phyloP scores from a whole-genome alignment of 1,140 invertebrate genomes.

The Bradynema listronoti region DNA sequence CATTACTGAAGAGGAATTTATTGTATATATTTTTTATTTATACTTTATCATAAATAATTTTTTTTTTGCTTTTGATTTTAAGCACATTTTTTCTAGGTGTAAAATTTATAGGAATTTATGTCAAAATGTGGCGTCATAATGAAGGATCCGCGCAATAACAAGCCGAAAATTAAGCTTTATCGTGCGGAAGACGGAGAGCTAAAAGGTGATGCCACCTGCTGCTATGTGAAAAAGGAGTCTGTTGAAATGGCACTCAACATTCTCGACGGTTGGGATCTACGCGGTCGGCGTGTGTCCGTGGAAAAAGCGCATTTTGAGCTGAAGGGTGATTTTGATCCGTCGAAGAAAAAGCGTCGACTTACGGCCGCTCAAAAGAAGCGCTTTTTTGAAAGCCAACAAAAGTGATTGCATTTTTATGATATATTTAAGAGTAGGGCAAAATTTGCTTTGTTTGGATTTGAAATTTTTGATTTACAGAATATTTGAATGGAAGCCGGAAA shows the following conservation, averaged over 20 bases:
- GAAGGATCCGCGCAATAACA: conserved; percentile 65
- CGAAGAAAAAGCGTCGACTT: conserved; percentile 77
- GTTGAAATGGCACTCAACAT: conserved; percentile 81
- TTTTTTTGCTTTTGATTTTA: not conserved
- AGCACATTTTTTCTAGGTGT: conserved; percentile 20
- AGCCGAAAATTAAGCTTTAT: conserved; percentile 91
- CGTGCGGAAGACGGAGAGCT: conserved; percentile 71
- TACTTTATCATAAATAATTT: conserved; percentile 12
- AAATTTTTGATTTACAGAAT: conserved; percentile 63
- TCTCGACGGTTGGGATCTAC: conserved; percentile 72
- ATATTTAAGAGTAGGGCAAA: not conserved
- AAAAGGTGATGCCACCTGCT: conserved; percentile 92
- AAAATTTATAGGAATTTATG: conserved; percentile 39
- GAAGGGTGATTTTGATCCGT: conserved; percentile 89
- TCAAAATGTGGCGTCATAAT: conserved; percentile 47
- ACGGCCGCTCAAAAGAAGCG: conserved; percentile 72
- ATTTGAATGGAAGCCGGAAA: conserved; percentile 92
- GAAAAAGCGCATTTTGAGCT: conserved; percentile 87
- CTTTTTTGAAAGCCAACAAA: conserved; percentile 84
- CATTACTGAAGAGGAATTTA: conserved; percentile 71
- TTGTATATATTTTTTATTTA: conserved; percentile 33
- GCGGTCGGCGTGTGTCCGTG: conserved; percentile 71
- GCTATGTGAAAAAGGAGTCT: conserved; percentile 78
- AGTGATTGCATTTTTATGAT: conserved; percentile 62
- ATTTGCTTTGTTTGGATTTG: conserved; percentile 4